Percentiles rank a stretch among this genome's conserved stretches.
Conservation (phyloP, 2,113 vertebrate genomes). For the Ophiodon elongatus region DNA sequence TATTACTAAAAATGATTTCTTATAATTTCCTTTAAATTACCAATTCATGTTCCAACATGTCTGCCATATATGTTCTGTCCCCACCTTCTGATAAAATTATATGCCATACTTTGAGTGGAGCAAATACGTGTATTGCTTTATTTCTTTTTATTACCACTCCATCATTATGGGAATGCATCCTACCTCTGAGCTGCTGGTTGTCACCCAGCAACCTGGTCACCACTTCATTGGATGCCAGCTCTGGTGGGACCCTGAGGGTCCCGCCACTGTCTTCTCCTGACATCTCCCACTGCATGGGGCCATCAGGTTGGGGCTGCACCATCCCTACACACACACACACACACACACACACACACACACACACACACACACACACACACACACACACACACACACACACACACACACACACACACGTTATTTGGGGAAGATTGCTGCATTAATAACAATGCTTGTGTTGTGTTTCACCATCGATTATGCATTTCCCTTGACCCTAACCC, state of each 20-base stretch:
- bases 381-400: too few species aligned
- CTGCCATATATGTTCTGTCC: background rate
- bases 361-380: background rate
- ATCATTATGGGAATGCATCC: background rate
- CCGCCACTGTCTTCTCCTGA: constrained; percentile 81
- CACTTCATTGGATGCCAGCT: constrained; percentile 84
- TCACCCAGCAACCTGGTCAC: constrained; percentile 83
- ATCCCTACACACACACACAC: constrained; percentile 58
- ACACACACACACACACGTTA: background rate
- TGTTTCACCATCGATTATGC: background rate
- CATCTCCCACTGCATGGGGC: constrained; percentile 84
- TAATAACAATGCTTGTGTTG: background rate
- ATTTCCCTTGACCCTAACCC: background rate
- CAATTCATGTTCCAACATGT: background rate
- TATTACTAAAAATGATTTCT: background rate
- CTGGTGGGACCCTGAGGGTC: constrained; percentile 82
- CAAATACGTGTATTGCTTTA: background rate
- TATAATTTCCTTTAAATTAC: background rate
- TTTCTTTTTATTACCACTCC: background rate
- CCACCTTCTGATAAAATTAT: background rate
- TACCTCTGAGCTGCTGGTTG: constrained; percentile 89
- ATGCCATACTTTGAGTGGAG: background rate
- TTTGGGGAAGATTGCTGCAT: background rate
- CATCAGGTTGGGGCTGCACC: constrained; percentile 87
- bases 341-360: background rate